Percentiles rank a stretch among this genome's conserved stretches.
phyloP scores from a whole-genome alignment of 2,888 invertebrate genomes.

The Tridacna gigas region DNA sequence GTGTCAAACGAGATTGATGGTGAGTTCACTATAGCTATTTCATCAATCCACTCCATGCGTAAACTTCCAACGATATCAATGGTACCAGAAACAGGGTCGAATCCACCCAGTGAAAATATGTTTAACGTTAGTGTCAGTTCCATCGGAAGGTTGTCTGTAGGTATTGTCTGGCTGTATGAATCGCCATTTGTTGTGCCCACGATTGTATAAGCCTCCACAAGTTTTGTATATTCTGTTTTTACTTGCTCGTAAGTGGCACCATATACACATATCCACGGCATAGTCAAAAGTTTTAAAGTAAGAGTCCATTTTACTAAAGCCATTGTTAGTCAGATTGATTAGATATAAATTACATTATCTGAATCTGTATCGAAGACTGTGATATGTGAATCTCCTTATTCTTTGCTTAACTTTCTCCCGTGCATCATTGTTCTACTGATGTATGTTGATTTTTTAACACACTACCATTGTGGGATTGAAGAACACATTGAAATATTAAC shows the following conservation, averaged over 20 bases:
- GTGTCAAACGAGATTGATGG: not conserved
- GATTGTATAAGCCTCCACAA: constrained; percentile 33
- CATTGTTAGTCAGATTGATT: not conserved
- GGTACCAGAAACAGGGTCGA: constrained; percentile 54
- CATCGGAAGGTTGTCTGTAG: constrained; percentile 18
- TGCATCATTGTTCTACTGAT: too few relatives aligned
- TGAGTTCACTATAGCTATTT: constrained; percentile 4
- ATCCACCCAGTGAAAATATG: constrained; percentile 46
- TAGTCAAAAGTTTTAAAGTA: not conserved
- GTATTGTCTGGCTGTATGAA: constrained; percentile 14
- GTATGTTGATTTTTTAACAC: too few relatives aligned
- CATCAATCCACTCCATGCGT: constrained; percentile 46
- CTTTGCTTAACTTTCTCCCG: too few relatives aligned
- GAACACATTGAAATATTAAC: too few relatives aligned
- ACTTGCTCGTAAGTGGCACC: constrained; percentile 16
- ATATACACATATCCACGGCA: not conserved
- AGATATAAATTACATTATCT: too few relatives aligned
- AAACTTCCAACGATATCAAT: constrained; percentile 55
- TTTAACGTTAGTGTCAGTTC: constrained; percentile 32
- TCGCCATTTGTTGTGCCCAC: constrained; percentile 7
- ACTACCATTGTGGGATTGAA: too few relatives aligned
- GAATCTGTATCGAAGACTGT: too few relatives aligned
- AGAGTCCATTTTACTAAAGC: not conserved
- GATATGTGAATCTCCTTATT: too few relatives aligned
- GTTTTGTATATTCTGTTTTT: constrained; percentile 29